phyloP scores from a whole-genome alignment of 2,113 vertebrate species.

The Erythrocercus mccallii region DNA sequence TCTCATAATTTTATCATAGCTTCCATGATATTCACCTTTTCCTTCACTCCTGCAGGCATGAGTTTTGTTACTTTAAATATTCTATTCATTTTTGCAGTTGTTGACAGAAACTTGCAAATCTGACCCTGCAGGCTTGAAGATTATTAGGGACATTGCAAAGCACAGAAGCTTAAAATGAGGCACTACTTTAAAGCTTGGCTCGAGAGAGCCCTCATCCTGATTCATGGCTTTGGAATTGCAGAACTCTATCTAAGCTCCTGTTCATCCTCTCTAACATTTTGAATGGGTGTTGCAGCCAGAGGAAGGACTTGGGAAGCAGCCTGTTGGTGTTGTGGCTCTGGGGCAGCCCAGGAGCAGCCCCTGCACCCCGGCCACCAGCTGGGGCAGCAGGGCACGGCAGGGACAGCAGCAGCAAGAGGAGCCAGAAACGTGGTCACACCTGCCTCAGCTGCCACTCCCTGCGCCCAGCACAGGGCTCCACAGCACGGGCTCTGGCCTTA shows the following conservation, averaged over 20 bases:
- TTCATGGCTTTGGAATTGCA: neutral
- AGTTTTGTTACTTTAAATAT: neutral
- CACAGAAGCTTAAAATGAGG: neutral
- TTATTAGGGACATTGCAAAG: neutral
- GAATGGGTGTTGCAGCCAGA: neutral
- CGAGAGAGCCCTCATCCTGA: neutral
- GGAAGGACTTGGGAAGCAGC: neutral
- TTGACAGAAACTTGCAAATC: neutral
- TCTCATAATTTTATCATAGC: neutral
- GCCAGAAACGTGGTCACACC: accelerated
- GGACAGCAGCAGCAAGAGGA: accelerated
- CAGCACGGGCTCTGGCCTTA: neutral
- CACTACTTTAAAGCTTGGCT: neutral
- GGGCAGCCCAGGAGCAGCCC: neutral
- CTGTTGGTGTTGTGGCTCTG: neutral
- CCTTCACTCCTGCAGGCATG: neutral
- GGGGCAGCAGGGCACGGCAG: neutral
- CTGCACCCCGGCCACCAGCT: neutral
- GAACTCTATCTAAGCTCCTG: neutral
- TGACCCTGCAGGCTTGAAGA: neutral
- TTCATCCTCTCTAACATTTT: neutral
- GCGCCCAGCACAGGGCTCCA: neutral
- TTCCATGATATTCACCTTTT: neutral
- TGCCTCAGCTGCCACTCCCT: neutral
- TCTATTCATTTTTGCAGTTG: neutral